Percentiles rank a stretch among this genome's conserved stretches.
Conservation (phyloP, 2,888 invertebrate species). For the Perdita meconis region DNA sequence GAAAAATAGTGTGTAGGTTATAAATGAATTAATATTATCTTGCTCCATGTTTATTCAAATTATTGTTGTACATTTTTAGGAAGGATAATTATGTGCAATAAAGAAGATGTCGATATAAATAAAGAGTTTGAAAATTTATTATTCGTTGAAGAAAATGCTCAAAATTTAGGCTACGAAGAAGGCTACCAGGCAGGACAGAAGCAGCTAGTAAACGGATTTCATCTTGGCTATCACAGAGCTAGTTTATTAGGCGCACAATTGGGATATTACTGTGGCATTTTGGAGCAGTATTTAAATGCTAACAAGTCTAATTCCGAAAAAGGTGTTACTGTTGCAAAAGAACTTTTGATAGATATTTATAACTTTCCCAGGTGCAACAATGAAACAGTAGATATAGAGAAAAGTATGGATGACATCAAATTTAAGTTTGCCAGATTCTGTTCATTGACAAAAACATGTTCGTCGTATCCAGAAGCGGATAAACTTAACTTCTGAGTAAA, state of each 20-base stretch:
- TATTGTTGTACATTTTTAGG: constrained; percentile 11
- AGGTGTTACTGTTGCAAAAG: constrained; percentile 85
- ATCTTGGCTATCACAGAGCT: constrained; percentile 92
- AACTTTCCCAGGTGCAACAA: constrained; percentile 88
- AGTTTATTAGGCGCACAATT: constrained; percentile 91
- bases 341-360: constrained; percentile 87
- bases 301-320: constrained; percentile 84
- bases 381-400: constrained; percentile 88
- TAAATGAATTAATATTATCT: background rate
- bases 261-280: constrained; percentile 89
- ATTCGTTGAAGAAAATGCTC: constrained; percentile 88
- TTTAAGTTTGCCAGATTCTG: constrained; percentile 89
- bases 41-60: background rate
- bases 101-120: constrained; percentile 88
- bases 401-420: constrained; percentile 87
- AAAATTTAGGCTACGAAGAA: constrained; percentile 88
- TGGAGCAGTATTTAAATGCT: constrained; percentile 84
- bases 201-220: constrained; percentile 88
- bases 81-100: constrained; percentile 33
- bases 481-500: constrained; percentile 86
- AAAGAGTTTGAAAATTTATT: constrained; percentile 90
- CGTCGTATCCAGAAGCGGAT: constrained; percentile 86
- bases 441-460: constrained; percentile 88
- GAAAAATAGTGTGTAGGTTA: no score
- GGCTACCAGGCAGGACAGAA: constrained; percentile 88